Conservation (phyloP, 2,797 vertebrate species). For the Sebastes oblongus region DNA sequence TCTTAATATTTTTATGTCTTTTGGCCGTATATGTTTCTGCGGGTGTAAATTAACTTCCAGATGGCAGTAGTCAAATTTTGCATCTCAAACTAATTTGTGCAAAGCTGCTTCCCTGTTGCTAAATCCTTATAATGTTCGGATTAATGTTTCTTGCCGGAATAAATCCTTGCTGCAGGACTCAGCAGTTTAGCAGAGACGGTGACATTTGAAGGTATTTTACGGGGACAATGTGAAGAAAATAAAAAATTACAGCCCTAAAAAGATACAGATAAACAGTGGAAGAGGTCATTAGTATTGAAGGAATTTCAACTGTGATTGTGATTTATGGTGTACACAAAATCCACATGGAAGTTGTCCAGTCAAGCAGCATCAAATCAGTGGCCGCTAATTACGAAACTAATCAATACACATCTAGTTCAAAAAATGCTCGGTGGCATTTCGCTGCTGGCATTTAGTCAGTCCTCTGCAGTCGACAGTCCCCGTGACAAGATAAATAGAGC, state of each 20-base stretch:
- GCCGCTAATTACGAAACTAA: constrained; percentile 32
- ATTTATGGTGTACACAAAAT: neutral
- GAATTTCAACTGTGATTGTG: neutral
- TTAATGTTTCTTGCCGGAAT: constrained; percentile 29
- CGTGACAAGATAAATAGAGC: constrained; percentile 50
- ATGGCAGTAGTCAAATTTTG: constrained; percentile 10
- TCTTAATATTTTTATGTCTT: constrained; percentile 3
- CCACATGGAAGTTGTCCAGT: neutral
- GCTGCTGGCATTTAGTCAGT: constrained; percentile 13
- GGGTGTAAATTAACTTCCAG: neutral
- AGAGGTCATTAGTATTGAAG: neutral
- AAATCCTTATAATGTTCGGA: constrained; percentile 7
- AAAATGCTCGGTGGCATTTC: constrained; percentile 40
- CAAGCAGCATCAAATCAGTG: constrained; percentile 7
- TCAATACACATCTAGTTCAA: constrained; percentile 27
- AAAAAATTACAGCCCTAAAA: neutral
- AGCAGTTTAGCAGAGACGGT: constrained; percentile 9
- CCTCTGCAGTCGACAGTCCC: constrained; percentile 18
- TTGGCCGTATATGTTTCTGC: neutral
- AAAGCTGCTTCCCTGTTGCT: constrained; percentile 40
- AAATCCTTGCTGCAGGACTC: constrained; percentile 39
- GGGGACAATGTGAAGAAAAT: neutral
- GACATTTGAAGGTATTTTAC: constrained; percentile 44
- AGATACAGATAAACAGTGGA: neutral
- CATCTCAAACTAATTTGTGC: constrained; percentile 37